Percentiles rank a stretch among this genome's conserved stretches.
Conservation (phyloP, 2,113 vertebrate species). For the Typhlomys cinereus region DNA sequence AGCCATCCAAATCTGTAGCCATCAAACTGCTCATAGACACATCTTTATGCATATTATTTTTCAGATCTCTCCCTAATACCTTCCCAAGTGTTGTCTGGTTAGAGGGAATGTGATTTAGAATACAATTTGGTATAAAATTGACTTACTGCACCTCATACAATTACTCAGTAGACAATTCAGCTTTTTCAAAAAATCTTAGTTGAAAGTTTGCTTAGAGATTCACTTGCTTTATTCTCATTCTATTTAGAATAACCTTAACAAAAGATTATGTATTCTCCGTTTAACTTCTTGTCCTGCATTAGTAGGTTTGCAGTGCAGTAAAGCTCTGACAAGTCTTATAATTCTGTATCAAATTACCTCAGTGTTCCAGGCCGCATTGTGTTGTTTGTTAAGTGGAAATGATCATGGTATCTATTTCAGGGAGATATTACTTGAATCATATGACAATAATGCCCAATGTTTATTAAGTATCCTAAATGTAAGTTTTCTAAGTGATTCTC, state of each 20-base stretch:
- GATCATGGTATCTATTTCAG: not conserved
- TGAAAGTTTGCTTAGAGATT: not conserved
- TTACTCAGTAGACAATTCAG: not conserved
- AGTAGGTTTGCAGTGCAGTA: not conserved
- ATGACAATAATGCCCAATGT: not conserved
- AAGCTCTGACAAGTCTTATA: not conserved
- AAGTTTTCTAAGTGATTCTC: conserved; percentile 21
- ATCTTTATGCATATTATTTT: not conserved
- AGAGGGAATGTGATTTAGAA: not conserved
- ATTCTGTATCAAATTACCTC: not conserved
- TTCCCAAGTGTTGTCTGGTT: not conserved
- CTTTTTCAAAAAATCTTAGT: not conserved
- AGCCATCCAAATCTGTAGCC: not conserved
- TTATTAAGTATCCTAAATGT: not conserved
- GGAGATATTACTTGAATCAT: not conserved
- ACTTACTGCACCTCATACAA: not conserved
- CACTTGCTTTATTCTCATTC: not conserved
- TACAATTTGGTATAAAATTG: not conserved
- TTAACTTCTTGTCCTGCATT: not conserved
- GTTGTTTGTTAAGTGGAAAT: not conserved
- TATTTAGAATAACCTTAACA: not conserved
- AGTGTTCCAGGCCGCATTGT: not conserved
- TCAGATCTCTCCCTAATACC: not conserved
- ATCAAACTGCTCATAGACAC: not conserved
- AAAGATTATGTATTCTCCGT: not conserved